phyloP scores from a whole-genome alignment of 2,797 vertebrate genomes.

The Rhabdophis nuchalis region DNA sequence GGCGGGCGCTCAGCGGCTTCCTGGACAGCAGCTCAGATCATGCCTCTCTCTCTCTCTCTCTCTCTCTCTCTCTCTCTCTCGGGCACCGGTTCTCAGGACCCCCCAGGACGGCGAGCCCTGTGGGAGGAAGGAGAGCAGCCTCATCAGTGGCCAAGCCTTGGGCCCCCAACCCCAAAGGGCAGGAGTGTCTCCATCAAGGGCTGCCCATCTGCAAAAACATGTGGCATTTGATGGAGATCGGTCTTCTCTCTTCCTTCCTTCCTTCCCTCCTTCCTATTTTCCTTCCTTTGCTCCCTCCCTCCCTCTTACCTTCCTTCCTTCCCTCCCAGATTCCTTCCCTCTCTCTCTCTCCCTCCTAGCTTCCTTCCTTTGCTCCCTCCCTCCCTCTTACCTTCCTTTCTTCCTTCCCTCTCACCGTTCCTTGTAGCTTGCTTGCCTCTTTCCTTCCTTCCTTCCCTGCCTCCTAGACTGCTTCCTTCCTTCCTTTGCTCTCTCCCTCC shows the following conservation, averaged over 20 bases:
- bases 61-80: background rate
- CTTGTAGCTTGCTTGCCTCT: too few species aligned
- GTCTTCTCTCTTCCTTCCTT: background rate
- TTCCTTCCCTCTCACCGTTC: too few species aligned
- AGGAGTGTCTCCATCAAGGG: accelerated
- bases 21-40: conserved; percentile 15
- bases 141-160: background rate
- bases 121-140: background rate
- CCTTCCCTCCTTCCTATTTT: too few species aligned
- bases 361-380: too few species aligned
- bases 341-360: too few species aligned
- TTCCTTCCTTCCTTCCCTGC: too few species aligned
- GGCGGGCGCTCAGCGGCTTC: background rate
- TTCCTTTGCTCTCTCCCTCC: too few species aligned
- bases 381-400: too few species aligned
- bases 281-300: too few species aligned
- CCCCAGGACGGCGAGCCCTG: conserved; percentile 9
- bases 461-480: too few species aligned
- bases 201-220: background rate
- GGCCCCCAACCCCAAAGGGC: background rate
- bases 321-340: too few species aligned
- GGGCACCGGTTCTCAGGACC: background rate
- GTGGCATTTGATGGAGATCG: background rate
- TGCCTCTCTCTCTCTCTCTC: background rate
- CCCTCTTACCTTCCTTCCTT: background rate